phyloP scores from a whole-genome alignment of 2,797 vertebrate genomes.

The Lacerta viridis region DNA sequence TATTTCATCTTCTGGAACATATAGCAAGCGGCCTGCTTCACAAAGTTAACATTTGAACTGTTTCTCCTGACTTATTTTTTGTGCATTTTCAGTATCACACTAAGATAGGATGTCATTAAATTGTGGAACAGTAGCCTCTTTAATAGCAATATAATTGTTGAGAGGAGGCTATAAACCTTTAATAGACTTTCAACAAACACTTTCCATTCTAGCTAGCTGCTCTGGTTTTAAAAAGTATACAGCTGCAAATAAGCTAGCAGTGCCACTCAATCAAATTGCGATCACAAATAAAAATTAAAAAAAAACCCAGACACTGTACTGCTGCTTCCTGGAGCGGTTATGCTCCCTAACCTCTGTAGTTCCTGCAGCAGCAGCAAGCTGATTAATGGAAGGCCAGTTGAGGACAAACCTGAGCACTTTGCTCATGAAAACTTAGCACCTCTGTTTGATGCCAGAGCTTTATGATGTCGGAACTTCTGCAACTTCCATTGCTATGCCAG shows the following conservation, averaged over 20 bases:
- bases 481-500: constrained; percentile 65
- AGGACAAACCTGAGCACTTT: constrained; percentile 1
- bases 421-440: background rate
- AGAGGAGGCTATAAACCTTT: constrained; percentile 72
- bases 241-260: constrained; percentile 47
- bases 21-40: background rate
- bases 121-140: constrained; percentile 63
- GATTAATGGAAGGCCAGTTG: background rate
- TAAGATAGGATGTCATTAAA: constrained; percentile 68
- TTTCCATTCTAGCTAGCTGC: constrained; percentile 49
- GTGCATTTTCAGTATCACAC: constrained; percentile 53
- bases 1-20: background rate
- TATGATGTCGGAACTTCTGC: constrained; percentile 57
- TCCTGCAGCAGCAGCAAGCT: background rate
- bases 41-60: constrained; percentile 49
- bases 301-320: background rate
- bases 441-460: constrained; percentile 37
- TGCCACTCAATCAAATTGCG: background rate
- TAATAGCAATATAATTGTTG: constrained; percentile 73
- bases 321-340: constrained; percentile 31
- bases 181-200: constrained; percentile 70
- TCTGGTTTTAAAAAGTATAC: constrained; percentile 28
- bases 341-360: constrained; percentile 13
- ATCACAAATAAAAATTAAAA: background rate
- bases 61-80: constrained; percentile 35